Percentiles rank a stretch among this genome's conserved stretches.
phyloP scores from a whole-genome alignment of 2,797 vertebrate species.

The Coreius guichenoti region DNA sequence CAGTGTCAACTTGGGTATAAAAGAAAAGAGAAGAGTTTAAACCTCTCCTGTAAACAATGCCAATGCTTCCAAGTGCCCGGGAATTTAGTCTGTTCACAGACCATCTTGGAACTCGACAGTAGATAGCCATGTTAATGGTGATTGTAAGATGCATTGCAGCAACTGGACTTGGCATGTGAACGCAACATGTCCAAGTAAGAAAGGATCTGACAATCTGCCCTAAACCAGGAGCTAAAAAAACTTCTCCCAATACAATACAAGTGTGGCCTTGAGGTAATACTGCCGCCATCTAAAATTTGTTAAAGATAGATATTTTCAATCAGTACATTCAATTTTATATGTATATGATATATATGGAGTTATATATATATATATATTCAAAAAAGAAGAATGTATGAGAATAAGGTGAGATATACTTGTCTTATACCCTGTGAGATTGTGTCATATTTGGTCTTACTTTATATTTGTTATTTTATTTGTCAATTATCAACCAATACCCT shows the following conservation, averaged over 20 bases:
- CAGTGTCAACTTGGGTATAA: conserved; percentile 31
- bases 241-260: conserved; percentile 59
- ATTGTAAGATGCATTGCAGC: conserved; percentile 33
- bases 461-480: conserved; percentile 59
- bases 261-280: conserved; percentile 66
- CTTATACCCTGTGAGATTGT: conserved; percentile 61
- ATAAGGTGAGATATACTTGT: conserved; percentile 57
- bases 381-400: conserved; percentile 63
- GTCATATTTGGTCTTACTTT: conserved; percentile 62
- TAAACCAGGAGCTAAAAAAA: conserved; percentile 49
- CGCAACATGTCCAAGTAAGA: conserved; percentile 47
- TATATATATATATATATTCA: conserved; percentile 66
- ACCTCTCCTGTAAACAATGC: conserved; percentile 49
- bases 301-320: conserved; percentile 65
- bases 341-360: conserved; percentile 63
- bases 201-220: conserved; percentile 60
- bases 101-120: conserved; percentile 42
- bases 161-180: conserved; percentile 49
- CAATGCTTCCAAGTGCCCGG: conserved; percentile 61
- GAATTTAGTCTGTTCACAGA: conserved; percentile 50
- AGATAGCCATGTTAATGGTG: conserved; percentile 52
- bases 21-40: conserved; percentile 7
- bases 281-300: conserved; percentile 65
- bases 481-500: conserved; percentile 56
- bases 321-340: conserved; percentile 64